These are phyloP conservation scores for Acronicta psi DNA, from an alignment of 2,888 invertebrate genomes.

Conservation along the genomic window DNA sequence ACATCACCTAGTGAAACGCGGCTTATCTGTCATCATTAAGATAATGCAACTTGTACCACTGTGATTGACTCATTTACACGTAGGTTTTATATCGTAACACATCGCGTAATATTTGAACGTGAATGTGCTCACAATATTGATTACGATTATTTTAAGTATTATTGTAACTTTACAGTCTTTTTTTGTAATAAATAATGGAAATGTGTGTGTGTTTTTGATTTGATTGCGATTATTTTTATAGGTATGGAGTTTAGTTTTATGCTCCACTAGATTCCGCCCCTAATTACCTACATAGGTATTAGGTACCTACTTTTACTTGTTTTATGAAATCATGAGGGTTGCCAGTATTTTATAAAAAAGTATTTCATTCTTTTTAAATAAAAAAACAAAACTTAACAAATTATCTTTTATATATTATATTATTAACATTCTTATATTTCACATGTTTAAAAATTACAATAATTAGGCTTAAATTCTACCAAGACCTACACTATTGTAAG, in stretches of 20 bases:
- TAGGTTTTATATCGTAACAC: conserved; percentile 41
- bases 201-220: conserved; percentile 5
- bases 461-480: conserved; percentile 7
- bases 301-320: too few relatives aligned
- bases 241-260: too few relatives aligned
- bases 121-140: conserved; percentile 37
- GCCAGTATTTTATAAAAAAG: too few relatives aligned
- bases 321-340: too few relatives aligned
- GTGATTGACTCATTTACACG: conserved; percentile 51
- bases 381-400: too few relatives aligned
- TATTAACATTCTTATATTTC: too few relatives aligned
- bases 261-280: too few relatives aligned
- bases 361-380: too few relatives aligned
- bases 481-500: conserved; percentile 14
- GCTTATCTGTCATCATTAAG: conserved; percentile 30
- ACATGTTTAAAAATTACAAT: too few relatives aligned
- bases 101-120: conserved; percentile 39
- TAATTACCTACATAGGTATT: too few relatives aligned
- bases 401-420: too few relatives aligned
- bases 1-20: conserved; percentile 31
- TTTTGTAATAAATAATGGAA: conserved; percentile 48
- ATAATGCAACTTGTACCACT: conserved; percentile 27
- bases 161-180: conserved; percentile 44
- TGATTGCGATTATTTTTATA: not conserved
- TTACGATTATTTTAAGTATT: conserved; percentile 26